Conservation (phyloP, 2,113 vertebrate species). For the Phrynosoma blainvillii region DNA sequence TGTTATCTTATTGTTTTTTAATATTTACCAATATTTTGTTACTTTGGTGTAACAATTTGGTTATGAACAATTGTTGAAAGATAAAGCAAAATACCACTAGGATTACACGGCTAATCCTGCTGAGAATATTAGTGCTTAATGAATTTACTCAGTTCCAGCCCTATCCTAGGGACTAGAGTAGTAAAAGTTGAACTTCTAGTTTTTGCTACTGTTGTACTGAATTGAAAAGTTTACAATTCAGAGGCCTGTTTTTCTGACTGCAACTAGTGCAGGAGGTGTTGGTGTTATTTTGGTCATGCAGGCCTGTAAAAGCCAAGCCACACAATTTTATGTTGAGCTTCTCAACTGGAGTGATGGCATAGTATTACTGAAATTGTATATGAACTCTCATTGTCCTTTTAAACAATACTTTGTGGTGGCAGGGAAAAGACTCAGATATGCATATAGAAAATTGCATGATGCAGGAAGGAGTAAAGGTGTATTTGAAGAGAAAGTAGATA, state of each 20-base stretch:
- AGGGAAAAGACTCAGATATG: not conserved
- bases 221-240: not conserved
- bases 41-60: not conserved
- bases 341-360: not conserved
- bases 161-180: not conserved
- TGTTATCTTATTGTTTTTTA: not conserved
- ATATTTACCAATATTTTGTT: not conserved
- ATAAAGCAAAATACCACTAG: too few relatives aligned
- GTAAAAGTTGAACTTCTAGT: not conserved
- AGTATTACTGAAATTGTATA: not conserved
- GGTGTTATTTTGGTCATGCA: not conserved
- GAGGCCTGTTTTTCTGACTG: not conserved
- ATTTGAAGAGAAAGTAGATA: not conserved
- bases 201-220: not conserved
- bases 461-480: not conserved
- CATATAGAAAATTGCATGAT: not conserved
- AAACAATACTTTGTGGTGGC: not conserved
- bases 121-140: not conserved
- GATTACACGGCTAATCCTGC: not conserved
- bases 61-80: not conserved
- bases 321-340: not conserved
- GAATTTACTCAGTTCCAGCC: not conserved
- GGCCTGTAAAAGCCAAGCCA: not conserved
- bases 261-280: not conserved
- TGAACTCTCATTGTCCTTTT: not conserved